Evolutionary conservation across 37 sponge, comb jelly and placozoan genomes (phyloP), one percentile per base, ranked within the genome.

Genomic region (Beroe ovata): DNA sequence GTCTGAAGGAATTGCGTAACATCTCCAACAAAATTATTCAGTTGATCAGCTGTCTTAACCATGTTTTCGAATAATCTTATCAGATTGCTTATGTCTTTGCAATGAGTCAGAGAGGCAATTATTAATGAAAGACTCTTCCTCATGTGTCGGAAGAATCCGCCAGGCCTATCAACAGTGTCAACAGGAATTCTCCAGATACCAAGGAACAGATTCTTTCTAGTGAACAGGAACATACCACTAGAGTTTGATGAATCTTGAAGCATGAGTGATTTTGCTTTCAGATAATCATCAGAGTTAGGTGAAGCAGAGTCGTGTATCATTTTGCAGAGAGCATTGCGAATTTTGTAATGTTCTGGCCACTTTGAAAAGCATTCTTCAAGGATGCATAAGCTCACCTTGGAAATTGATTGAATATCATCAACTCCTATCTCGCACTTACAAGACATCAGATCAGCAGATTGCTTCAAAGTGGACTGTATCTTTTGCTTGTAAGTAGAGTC

Each of bases 181-280:
- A 77, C 54, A n/a, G 84, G 84, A 42, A 77, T 77, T 42, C 84
- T 77, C 84, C 84, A 77, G 47, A 77, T 77, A 14, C 71, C 84
- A 21, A 77, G 33, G 54, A 77, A 77, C 22, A 77, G 23, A 25
- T 77, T 30, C n/a, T 77, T 77, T 77, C 84, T 11, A 41, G 54
- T 77, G 47, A 77, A 77, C 2, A 77, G 84, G 47, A 77, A 77
- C 84, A 77, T 77, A 2, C 84, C 84, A 19, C 84, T 42, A 41
- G 84, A 41, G 23, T 77, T 77, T 6, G 84, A 77, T 30, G 84
- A 14, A 42, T 77, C 84, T 23, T 77, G 84, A 0, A 77, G 54
- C 84, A 77, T 77, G 38, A 77, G 84, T 1, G 42, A 42, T 35
- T 77, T 77, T 6, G 84, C 84, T n/a, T 77, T 77, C 54, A 42